Conservation (phyloP, 2,113 vertebrate genomes). For the Tenrec ecaudatus region DNA sequence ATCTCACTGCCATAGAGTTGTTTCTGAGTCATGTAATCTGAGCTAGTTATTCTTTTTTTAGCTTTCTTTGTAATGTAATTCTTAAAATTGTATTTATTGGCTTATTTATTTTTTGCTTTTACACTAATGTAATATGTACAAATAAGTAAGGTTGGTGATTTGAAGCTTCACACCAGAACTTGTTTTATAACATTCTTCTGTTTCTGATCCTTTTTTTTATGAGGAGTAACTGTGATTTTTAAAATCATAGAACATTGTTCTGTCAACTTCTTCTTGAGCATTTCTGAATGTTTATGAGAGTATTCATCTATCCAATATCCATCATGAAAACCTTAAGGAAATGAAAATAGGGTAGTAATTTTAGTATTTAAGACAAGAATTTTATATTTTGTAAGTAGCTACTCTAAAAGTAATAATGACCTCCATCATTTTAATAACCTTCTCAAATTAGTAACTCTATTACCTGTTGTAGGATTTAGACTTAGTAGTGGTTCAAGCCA, state of each 20-base stretch:
- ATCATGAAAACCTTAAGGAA: background rate
- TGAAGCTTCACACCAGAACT: background rate
- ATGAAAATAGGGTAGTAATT: background rate
- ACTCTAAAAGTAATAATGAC: no score
- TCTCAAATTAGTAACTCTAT: no score
- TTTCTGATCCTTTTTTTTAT: background rate
- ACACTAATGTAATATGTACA: background rate
- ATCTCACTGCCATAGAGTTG: no score
- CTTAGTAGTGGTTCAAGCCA: background rate
- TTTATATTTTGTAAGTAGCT: constrained; percentile 24
- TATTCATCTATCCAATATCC: constrained; percentile 14
- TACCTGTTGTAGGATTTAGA: no score
- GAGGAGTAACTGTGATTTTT: background rate
- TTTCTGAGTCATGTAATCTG: background rate
- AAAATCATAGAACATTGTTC: background rate
- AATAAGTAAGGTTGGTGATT: background rate
- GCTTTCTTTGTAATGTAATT: background rate
- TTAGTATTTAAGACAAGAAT: constrained; percentile 15
- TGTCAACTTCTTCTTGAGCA: background rate
- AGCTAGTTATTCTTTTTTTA: background rate
- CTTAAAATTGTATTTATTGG: constrained; percentile 12
- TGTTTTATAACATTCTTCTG: constrained; percentile 30
- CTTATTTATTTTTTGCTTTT: background rate
- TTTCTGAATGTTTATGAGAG: background rate
- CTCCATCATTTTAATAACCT: no score